Base-by-base conservation (phyloP, 2,797 vertebrate species). In the Hafferia zeledoni region DNA sequence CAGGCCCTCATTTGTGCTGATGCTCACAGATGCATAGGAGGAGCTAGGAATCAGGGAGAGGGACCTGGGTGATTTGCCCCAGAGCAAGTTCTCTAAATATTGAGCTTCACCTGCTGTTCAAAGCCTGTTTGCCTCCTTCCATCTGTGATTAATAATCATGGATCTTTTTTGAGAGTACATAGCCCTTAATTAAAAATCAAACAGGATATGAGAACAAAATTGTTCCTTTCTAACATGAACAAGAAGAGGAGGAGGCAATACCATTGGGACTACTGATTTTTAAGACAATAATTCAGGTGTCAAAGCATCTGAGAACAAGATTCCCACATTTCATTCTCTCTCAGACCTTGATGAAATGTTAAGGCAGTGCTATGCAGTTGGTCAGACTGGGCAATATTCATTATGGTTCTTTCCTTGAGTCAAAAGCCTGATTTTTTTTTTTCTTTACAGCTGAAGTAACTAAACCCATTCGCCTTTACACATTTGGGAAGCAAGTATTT, bases 111-210 rank as follows among this genome's bases (percentile, higher is more conserved):
- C 41, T 8, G 2, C 47, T 64, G 44, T 57, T 89, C 47, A 69
- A 84, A 96, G 47, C 13, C 68, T 57, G 7, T 0, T 0, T 67
- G 46, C 35, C 31, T 87, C 44, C 46, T 87, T 83, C 81, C 44
- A 60, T 46, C 53, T 85, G 50, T 37, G 65, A 71, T 85, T 91
- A 75, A 80, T 85, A 83, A 77, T 27, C 43, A 78, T 24, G 12
- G 61, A 37, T 68, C 39, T 80, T 93, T 24, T 41, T 33, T 64
- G 24, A 77, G 52, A 87, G 17, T 9, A n/a, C 49, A 68, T 61
- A 83, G 12, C 27, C 39, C 35, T 83, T 74, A 84, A 89, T 74
- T 88, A 78, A 90, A 93, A 92, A 80, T 43, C 33, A 91, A 81
- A 69, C 5, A 31, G 22, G 46, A 65, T 47, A 39, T 57, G 25